Percentiles rank a stretch among this genome's conserved stretches.
Conservation (phyloP, 2,797 vertebrate species). For the Falco rusticolus region DNA sequence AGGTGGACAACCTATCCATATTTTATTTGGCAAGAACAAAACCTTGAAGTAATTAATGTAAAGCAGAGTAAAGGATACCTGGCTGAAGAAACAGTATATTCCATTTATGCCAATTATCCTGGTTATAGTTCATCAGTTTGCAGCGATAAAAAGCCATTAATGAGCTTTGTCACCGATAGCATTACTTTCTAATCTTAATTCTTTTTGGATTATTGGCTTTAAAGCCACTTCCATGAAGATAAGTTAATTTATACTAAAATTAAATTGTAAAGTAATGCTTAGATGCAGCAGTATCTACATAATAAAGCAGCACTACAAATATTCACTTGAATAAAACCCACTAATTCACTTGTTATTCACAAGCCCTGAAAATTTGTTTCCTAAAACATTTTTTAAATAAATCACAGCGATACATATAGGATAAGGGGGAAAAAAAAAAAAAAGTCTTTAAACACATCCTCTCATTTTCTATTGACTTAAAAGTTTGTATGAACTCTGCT, state of each 20-base stretch:
- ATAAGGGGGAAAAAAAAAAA: not conserved
- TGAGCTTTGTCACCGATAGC: constrained; percentile 70
- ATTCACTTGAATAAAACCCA: not conserved
- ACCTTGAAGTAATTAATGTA: constrained; percentile 53
- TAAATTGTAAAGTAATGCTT: constrained; percentile 67
- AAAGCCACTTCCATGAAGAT: constrained; percentile 63
- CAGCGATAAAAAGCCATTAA: constrained; percentile 71
- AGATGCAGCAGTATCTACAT: constrained; percentile 36
- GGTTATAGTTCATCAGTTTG: constrained; percentile 65
- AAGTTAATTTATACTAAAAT: constrained; percentile 75
- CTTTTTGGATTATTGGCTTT: constrained; percentile 77
- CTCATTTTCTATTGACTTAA: not conserved
- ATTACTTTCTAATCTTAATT: constrained; percentile 76
- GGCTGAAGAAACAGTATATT: constrained; percentile 59
- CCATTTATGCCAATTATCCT: constrained; percentile 66
- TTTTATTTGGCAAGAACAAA: constrained; percentile 47
- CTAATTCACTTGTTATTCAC: not conserved
- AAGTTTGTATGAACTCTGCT: not conserved
- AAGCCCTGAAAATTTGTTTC: not conserved
- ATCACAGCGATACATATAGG: not conserved
- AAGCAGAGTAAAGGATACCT: constrained; percentile 55
- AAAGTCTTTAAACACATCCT: not conserved
- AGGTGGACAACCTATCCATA: not conserved
- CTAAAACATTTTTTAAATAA: not conserved
- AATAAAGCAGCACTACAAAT: constrained; percentile 4